A percentile compares a stretch with the other conserved stretches of the same genome.
Conservation (phyloP, 2,113 vertebrate species). For the Hippopotamus amphibius region DNA sequence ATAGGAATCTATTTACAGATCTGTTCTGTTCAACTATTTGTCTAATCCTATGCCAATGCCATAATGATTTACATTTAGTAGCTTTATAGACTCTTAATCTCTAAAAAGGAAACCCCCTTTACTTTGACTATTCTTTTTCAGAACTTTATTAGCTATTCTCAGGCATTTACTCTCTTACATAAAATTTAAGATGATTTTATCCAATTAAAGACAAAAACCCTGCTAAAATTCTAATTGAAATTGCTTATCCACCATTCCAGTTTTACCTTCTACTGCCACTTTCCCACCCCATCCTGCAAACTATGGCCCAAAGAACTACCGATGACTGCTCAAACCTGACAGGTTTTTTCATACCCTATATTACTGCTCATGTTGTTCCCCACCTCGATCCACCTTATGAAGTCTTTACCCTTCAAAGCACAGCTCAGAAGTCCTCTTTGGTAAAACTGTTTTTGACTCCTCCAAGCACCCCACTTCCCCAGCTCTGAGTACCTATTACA, state of each 20-base stretch:
- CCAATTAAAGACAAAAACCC: neutral
- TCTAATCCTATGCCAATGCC: neutral
- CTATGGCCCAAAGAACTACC: neutral
- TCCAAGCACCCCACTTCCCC: neutral
- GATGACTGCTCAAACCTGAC: neutral
- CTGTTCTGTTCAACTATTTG: neutral
- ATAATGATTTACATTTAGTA: constrained; percentile 21
- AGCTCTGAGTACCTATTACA: neutral
- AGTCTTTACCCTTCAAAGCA: neutral
- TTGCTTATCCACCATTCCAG: neutral
- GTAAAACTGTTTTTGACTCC: constrained; percentile 34
- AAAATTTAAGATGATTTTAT: constrained; percentile 30
- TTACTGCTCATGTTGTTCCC: neutral
- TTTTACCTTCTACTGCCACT: neutral
- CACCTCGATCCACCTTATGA: neutral
- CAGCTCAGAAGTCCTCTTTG: neutral
- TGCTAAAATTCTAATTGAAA: constrained; percentile 39
- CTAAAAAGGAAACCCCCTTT: neutral
- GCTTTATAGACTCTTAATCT: constrained; percentile 47
- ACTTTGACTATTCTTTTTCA: constrained; percentile 5
- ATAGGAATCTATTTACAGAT: neutral
- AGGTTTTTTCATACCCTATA: neutral
- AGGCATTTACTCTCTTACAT: neutral
- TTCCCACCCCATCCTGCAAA: neutral
- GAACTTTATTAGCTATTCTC: neutral